These are phyloP conservation scores for Polydesmus complanatus DNA, from an alignment of 2,888 invertebrate genomes.

Conservation along the genomic window DNA sequence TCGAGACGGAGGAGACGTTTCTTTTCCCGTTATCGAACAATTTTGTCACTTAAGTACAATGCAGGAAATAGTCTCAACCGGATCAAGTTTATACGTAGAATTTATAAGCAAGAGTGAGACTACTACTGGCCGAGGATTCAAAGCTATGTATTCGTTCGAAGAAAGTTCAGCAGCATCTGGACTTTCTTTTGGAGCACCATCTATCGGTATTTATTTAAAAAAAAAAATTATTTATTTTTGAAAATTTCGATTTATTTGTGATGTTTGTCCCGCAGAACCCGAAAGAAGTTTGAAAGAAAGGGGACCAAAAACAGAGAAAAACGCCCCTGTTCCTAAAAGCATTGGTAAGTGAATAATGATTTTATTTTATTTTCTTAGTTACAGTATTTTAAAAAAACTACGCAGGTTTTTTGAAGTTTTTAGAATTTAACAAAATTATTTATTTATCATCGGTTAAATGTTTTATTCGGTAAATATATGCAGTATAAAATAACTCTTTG, in stretches of 20 bases:
- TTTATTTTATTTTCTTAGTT: too few species aligned
- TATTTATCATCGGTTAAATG: too few species aligned
- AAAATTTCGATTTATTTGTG: not conserved
- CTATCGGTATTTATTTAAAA: conserved; percentile 14
- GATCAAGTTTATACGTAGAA: conserved; percentile 63
- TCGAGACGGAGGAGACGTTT: conserved; percentile 62
- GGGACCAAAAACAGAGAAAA: conserved; percentile 3
- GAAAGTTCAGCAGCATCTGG: conserved; percentile 8
- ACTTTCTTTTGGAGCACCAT: conserved; percentile 17
- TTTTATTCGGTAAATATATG: too few species aligned
- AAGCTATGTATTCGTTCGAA: conserved; percentile 41
- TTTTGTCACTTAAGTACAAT: conserved; percentile 67
- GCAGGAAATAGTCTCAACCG: conserved; percentile 67
- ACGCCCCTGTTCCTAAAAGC: not conserved
- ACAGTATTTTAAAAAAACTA: not conserved
- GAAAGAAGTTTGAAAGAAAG: conserved; percentile 11
- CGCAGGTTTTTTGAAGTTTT: not conserved
- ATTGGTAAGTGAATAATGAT: not conserved
- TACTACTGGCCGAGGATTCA: conserved; percentile 62
- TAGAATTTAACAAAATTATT: too few species aligned
- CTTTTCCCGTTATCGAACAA: conserved; percentile 61
- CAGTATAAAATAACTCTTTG: too few species aligned
- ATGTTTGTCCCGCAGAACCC: conserved; percentile 2
- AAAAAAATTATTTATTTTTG: not conserved
- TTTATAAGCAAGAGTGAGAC: conserved; percentile 65